Conservation (phyloP, 2,797 vertebrate species). For the Strix occidentalis region DNA sequence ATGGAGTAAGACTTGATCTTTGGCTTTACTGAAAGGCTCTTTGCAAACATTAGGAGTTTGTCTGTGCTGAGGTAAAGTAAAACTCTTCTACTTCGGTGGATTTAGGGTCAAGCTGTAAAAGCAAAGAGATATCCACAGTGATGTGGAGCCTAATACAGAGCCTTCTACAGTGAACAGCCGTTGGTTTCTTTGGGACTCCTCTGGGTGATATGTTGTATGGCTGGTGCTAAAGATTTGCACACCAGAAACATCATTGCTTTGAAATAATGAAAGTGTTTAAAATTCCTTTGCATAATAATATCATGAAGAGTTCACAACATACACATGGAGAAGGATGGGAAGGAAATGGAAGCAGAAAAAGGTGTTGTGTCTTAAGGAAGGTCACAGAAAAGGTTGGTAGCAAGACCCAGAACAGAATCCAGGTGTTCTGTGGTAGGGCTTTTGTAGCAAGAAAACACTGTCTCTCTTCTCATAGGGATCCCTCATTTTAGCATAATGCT, state of each 20-base stretch:
- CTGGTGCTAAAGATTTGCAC: not conserved
- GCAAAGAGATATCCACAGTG: not conserved
- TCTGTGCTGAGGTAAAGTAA: not conserved
- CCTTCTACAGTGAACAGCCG: fast-evolving
- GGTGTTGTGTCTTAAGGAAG: not conserved
- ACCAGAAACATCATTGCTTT: not conserved
- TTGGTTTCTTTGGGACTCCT: not conserved
- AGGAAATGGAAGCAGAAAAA: not conserved
- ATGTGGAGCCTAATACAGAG: not conserved
- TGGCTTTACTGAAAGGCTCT: not conserved
- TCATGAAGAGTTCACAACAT: not conserved
- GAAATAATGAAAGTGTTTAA: not conserved
- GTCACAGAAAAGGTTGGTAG: not conserved
- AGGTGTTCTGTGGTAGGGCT: not conserved
- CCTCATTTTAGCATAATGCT: not conserved
- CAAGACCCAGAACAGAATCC: not conserved
- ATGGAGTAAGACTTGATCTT: not conserved
- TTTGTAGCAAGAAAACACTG: not conserved
- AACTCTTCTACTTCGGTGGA: not conserved
- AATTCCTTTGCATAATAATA: not conserved
- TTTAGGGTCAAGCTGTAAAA: not conserved
- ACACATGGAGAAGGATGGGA: not conserved
- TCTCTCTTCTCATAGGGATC: not conserved
- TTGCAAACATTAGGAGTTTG: not conserved
- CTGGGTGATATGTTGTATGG: not conserved